phyloP scores from a whole-genome alignment of 2,888 invertebrate genomes.

The Carabus problematicus region DNA sequence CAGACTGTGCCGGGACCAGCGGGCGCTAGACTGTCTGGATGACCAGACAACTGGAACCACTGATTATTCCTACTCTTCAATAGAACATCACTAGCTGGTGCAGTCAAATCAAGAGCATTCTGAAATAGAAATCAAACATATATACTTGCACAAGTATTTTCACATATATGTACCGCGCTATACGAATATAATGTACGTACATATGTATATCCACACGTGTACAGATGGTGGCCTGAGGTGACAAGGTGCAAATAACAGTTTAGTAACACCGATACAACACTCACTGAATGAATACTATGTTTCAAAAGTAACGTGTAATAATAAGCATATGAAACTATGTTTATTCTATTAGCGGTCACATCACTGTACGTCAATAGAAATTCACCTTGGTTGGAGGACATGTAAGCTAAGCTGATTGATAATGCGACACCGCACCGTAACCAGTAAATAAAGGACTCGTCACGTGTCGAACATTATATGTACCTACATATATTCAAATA shows the following conservation, averaged over 20 bases:
- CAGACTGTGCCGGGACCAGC: conserved; percentile 93
- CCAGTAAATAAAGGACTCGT: no score
- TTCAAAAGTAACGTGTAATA: not conserved
- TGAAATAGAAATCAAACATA: conserved; percentile 62
- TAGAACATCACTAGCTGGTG: conserved; percentile 87
- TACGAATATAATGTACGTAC: not conserved
- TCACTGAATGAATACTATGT: no score
- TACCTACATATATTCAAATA: no score
- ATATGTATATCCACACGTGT: not conserved
- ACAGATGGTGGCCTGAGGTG: not conserved
- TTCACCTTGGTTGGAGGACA: conserved; percentile 10
- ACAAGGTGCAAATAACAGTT: not conserved
- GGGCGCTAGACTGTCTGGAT: conserved; percentile 90
- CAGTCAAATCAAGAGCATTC: conserved; percentile 91
- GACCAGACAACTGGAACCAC: conserved; percentile 94
- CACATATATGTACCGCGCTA: conserved; percentile 1
- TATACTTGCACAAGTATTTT: not conserved
- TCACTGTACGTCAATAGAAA: not conserved
- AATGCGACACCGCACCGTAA: no score
- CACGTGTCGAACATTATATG: no score
- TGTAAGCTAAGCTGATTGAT: no score
- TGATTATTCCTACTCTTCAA: conserved; percentile 72
- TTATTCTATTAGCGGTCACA: conserved; percentile 2
- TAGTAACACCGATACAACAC: not conserved
- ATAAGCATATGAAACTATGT: not conserved